Conservation (phyloP, 2,113 vertebrate genomes). For the Gulo gulo region DNA sequence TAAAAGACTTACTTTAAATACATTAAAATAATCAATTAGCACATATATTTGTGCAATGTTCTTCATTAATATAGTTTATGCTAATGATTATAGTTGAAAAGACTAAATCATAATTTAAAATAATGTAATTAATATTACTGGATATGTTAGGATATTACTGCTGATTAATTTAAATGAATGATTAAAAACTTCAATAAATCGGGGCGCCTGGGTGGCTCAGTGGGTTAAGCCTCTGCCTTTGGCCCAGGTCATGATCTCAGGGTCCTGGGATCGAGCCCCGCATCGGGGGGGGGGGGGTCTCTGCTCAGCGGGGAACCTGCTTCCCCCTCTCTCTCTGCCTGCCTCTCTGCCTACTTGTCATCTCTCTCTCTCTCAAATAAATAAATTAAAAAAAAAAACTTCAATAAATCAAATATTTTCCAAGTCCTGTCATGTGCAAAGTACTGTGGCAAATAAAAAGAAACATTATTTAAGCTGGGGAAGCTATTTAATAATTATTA, state of each 20-base stretch:
- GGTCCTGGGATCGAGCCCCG: no score
- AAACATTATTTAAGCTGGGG: neutral
- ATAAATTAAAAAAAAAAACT: neutral
- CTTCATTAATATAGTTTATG: neutral
- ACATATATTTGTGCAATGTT: neutral
- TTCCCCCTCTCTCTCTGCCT: no score
- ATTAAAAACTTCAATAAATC: neutral
- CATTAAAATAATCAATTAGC: neutral
- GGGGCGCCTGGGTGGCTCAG: no score
- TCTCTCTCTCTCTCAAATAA: no score
- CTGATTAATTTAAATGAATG: neutral
- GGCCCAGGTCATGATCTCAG: no score
- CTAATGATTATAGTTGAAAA: constrained; percentile 11
- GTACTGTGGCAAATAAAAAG: neutral
- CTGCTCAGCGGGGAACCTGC: no score
- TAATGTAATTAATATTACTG: neutral
- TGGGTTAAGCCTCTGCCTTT: no score
- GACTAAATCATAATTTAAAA: constrained; percentile 36
- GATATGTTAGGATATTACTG: neutral
- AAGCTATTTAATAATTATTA: constrained; percentile 1
- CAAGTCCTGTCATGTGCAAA: neutral
- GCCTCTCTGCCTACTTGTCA: no score
- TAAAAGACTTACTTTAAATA: neutral
- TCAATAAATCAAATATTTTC: neutral
- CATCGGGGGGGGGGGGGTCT: no score